A percentile compares a stretch with the other conserved stretches of the same genome.
These are phyloP conservation scores for Phrynocephalus vlangalii DNA, from an alignment of 2,797 vertebrate species.

Conservation along the genomic window DNA sequence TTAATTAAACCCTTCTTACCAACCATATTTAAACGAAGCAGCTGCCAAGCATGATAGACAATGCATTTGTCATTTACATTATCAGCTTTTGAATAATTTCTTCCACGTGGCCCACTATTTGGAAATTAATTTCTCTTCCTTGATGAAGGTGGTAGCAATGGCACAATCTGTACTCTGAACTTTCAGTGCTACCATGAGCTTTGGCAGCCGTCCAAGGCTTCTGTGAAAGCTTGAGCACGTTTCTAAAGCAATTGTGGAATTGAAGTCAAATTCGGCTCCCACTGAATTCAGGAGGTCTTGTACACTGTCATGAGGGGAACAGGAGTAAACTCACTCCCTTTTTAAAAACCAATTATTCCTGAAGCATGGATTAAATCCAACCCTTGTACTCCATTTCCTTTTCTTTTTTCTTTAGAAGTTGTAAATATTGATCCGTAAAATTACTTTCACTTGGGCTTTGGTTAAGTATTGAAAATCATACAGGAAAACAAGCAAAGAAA, in stretches of 20 bases:
- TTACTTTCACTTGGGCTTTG: neutral
- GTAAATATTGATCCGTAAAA: neutral
- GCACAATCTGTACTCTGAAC: neutral
- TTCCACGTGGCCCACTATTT: neutral
- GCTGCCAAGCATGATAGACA: neutral
- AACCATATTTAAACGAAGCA: neutral
- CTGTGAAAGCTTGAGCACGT: neutral
- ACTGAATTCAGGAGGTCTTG: neutral
- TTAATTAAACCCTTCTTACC: neutral
- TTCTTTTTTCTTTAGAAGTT: neutral
- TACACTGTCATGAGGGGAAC: neutral
- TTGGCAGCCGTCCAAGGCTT: constrained; percentile 3
- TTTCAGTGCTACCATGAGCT: neutral
- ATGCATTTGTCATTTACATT: neutral
- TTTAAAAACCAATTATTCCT: constrained; percentile 9
- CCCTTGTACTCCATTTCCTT: too few relatives aligned
- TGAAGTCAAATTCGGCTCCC: constrained; percentile 23
- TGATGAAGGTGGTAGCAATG: neutral
- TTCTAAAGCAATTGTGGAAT: constrained; percentile 18
- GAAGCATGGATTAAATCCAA: neutral
- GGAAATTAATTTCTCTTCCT: neutral
- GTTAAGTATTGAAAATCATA: neutral
- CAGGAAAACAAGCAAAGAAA: neutral
- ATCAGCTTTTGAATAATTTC: neutral
- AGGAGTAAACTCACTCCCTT: neutral